Base-by-base conservation (phyloP, 1,140 invertebrate genomes). In the Tribolium castaneum region DNA sequence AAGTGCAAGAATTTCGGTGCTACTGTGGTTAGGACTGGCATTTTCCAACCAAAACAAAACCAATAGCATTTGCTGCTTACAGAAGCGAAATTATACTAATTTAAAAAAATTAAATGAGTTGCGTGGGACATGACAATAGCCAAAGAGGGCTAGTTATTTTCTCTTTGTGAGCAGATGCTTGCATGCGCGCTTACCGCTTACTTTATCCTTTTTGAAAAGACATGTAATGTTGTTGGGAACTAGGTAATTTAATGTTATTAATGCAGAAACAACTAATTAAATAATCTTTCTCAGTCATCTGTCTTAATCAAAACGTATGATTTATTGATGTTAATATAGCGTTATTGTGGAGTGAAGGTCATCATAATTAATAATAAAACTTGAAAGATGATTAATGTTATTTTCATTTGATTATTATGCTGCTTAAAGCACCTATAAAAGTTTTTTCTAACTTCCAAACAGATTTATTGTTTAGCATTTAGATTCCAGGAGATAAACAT, bases 321-420 rank as follows among this genome's bases (percentile, higher is more conserved):
- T 66, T 66, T 66, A 66, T 66, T 66, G 59, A 66, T 66, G 59
- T 66, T 66, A 66, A 66, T 66, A 66, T 66, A 66, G 35, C 59
- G 30, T 66, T 66, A 66, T 66, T 66, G 59, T 66, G 59, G 59
- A 66, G 30, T 66, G 59, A 66, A 66, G 59, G 59, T 66, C 59
- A 66, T 66, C 10, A 66, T 66, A 62, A 62, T 62, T 62, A 62
- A 66, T 66, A 66, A 66, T 66, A 66, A 66, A 66, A 66, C 34
- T 66, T 66, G 59, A 66, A 66, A 66, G 59, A 66, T 66, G 59
- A 66, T 66, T 66, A 66, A 66, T 66, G 59, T 66, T 66, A 66
- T 66, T 66, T 66, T 66, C 59, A 66, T 66, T 66, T 66, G 59
- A 66, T 66, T 66, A 66, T 66, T 35, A 66, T 66, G 59, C 59